A percentile compares a stretch with the other conserved stretches of the same genome.
phyloP scores from a whole-genome alignment of 1,140 invertebrate genomes.

The Papilio polytes region DNA sequence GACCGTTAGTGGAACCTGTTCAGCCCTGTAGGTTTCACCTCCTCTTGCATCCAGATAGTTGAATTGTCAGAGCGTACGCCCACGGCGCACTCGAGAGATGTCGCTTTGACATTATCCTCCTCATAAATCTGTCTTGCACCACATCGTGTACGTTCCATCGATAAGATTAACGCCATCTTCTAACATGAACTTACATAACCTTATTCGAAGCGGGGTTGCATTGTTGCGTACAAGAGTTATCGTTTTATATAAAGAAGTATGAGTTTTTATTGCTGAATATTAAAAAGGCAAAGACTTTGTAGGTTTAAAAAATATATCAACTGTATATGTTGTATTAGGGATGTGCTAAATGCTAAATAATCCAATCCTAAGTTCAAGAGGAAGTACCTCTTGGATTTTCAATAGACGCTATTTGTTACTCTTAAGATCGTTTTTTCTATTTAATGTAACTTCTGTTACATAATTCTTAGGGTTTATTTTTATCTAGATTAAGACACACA shows the following conservation, averaged over 20 bases:
- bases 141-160: conserved; percentile 59
- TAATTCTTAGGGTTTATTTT: neutral
- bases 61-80: conserved; percentile 54
- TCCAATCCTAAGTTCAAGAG: too few species aligned
- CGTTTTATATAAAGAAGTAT: conserved; percentile 40
- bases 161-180: conserved; percentile 53
- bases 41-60: conserved; percentile 47
- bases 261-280: conserved; percentile 25
- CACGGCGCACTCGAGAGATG: conserved; percentile 55
- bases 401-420: too few species aligned
- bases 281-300: conserved; percentile 9
- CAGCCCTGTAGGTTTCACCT: conserved; percentile 39
- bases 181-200: conserved; percentile 51
- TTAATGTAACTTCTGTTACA: neutral
- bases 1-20: conserved; percentile 38
- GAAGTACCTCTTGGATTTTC: neutral
- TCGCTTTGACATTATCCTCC: conserved; percentile 58
- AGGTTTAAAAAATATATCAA: conserved; percentile 38
- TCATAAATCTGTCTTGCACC: conserved; percentile 65
- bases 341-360: neutral
- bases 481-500: neutral
- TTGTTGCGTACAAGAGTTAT: conserved; percentile 40
- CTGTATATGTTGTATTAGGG: conserved; percentile 9
- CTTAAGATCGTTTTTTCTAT: too few species aligned
- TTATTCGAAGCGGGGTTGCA: conserved; percentile 42